Evolutionary conservation across 1,140 invertebrate genomes (phyloP).

Genomic region (Holcopasites calliopsidis): DNA sequence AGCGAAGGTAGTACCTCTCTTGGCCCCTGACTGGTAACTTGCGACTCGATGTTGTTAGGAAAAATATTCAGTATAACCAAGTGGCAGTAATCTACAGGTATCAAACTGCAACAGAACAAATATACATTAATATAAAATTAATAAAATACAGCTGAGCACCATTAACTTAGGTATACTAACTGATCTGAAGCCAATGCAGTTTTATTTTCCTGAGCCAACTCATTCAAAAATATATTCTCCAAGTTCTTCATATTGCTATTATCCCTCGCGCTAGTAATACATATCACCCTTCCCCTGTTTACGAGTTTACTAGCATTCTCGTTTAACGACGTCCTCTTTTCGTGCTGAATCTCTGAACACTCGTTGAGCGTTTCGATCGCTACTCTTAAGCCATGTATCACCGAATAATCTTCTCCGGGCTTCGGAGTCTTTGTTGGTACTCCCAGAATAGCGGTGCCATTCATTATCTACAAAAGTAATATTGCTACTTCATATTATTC

Average conservation of each 20-base stretch:
- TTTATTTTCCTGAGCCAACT: constrained; percentile 90
- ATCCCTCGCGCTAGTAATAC: constrained; percentile 92
- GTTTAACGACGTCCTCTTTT: constrained; percentile 80
- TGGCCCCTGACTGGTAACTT: constrained; percentile 85
- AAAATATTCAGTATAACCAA: constrained; percentile 93
- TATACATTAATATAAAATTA: constrained; percentile 13
- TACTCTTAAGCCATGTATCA: constrained; percentile 91
- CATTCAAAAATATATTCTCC: constrained; percentile 91
- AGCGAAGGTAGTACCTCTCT: constrained; percentile 84
- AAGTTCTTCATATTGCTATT: constrained; percentile 90
- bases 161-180: constrained; percentile 73
- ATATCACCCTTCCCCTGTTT: constrained; percentile 91
- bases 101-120: constrained; percentile 80
- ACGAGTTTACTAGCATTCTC: constrained; percentile 81
- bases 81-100: constrained; percentile 92
- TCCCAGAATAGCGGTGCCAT: constrained; percentile 86
- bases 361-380: constrained; percentile 93
- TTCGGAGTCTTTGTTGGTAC: constrained; percentile 82
- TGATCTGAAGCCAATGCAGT: constrained; percentile 82
- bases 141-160: background rate
- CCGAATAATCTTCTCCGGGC: constrained; percentile 83
- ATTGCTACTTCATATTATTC: background rate
- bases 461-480: constrained; percentile 81
- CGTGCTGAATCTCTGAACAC: constrained; percentile 86
- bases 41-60: constrained; percentile 87